Base-by-base conservation (phyloP, 2,888 invertebrate species). In the Callyntrura guangdongensis region DNA sequence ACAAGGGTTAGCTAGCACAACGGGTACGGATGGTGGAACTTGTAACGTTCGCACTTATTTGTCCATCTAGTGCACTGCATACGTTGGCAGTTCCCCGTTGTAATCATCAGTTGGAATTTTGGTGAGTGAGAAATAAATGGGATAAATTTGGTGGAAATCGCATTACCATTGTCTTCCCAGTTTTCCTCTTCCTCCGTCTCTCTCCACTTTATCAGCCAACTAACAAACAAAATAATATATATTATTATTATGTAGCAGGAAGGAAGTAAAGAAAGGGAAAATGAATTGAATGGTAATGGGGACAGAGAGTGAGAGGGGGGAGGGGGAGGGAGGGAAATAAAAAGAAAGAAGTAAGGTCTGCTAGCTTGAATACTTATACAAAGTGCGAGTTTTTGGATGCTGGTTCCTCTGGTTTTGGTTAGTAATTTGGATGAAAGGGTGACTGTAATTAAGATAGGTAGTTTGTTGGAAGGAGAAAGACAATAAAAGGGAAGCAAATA, bases 371-470 rank as follows among this genome's bases (percentile, higher is more conserved):
- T 27, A 53, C 77, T 49, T 79, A 36, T 20, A 25, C 8, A 79
- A 25, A 56, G 25, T 79, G 82, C 45, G 27, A 81, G 79, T 27
- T 79, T 79, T 56, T 56, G 53, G 83, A 89, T 79, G 84, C 79
- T 77, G 89, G 89, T 53, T 84, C 64, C 22, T 47, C 61, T 64
- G 64, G 82, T 82, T 82, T 82, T 64, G 82, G 82, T 82, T 84
- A 27, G 84, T 90, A 86, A 81, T 86, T 88, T 88, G 88, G 88
- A 88, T 90, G 90, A 92, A 91, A 91, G 91, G 91, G 91, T 91
- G 90, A 91, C 89, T 91, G 91, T 92, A 92, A 92, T 92, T 92
- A 92, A 92, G 92, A 92, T 92, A 92, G 91, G 91, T 92, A 92
- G 91, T 91, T 87, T 69, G 69, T 69, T 84, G 45, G 84, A 45